Evolutionary conservation across 2,113 vertebrate genomes (phyloP), one percentile per base, ranked within the genome.

Genomic region (Phasianus colchicus): DNA sequence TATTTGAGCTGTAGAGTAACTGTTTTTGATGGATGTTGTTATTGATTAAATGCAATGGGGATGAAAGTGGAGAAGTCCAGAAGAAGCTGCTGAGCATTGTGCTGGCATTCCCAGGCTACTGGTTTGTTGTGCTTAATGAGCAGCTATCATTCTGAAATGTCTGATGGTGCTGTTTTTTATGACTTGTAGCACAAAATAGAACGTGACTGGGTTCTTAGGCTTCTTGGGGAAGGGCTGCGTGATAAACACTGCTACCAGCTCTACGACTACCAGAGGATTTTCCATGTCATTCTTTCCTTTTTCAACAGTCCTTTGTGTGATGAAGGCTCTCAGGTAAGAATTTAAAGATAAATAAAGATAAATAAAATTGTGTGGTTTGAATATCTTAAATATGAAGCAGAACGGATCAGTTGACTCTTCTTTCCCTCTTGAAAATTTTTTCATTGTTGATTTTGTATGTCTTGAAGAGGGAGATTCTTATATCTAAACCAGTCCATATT

Each of bases 281-380:
- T 99, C 92, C 98, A 98, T 91, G 91, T 98, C 73, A 77, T 99
- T 58, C 93, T 99, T 87, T 97, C 98, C 58, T 99, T 99, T 96
- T 98, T 98, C 95, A 98, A 96, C 97, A 99, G 98, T 83, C 98
- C 98, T 1, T 93, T 99, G 71, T 99, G 98, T 77, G 98, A 98
- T 17, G 97, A 98, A 10, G 40, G 42, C 52, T 96, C 97, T 2
- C 98, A 98, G 99, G 99, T 99, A 97, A 86, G 79, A 38, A 45
- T 57, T 69, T 0, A 10, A 47, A 66, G 29, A 34, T 6, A 25
- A 42, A 22, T 8, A 22, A 45, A 36, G 2, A 48, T 38, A 6
- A 38, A 27, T 5, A 24, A 47, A 10, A 21, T 43, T 55, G 22
- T 11, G 0, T 27, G 17, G 6, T 67, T 90, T 77, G n/a, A 29